Conservation (phyloP, 2,797 vertebrate species). For the Buphagus erythrorhynchus region DNA sequence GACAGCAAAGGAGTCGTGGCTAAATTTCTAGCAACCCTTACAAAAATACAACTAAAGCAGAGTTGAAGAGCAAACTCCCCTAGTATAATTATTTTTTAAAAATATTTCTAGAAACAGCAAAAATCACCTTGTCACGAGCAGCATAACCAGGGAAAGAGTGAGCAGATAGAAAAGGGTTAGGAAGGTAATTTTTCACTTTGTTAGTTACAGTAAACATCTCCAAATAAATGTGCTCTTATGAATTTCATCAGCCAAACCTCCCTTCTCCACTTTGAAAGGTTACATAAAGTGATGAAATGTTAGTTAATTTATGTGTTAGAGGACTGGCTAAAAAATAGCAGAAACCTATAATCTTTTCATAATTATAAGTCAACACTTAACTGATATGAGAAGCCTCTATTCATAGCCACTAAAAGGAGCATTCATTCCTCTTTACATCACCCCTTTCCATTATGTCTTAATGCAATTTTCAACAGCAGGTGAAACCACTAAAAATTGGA, state of each 20-base stretch:
- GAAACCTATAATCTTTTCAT: background rate
- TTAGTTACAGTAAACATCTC: background rate
- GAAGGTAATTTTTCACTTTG: background rate
- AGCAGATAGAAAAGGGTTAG: background rate
- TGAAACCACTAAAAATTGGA: slow-evolving; percentile 2
- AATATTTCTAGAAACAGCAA: background rate
- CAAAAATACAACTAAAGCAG: background rate
- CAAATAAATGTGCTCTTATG: background rate
- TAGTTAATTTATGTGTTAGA: background rate
- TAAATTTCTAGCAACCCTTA: background rate
- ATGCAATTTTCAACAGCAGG: slow-evolving; percentile 34
- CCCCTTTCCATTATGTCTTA: background rate
- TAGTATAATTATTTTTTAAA: background rate
- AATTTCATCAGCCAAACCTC: background rate
- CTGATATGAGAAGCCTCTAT: slow-evolving; percentile 35
- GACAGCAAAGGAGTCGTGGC: background rate
- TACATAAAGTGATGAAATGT: background rate
- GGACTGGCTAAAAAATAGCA: slow-evolving; percentile 1
- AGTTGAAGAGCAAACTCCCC: background rate
- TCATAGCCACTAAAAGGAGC: slow-evolving; percentile 36
- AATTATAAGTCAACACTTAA: slow-evolving; percentile 23
- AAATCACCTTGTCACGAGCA: background rate
- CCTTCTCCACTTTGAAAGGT: background rate
- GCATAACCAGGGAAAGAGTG: background rate
- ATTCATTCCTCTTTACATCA: slow-evolving; percentile 52